These are phyloP conservation scores for Synodontis membranacea DNA, from an alignment of 2,113 vertebrate species.

Conservation along the genomic window DNA sequence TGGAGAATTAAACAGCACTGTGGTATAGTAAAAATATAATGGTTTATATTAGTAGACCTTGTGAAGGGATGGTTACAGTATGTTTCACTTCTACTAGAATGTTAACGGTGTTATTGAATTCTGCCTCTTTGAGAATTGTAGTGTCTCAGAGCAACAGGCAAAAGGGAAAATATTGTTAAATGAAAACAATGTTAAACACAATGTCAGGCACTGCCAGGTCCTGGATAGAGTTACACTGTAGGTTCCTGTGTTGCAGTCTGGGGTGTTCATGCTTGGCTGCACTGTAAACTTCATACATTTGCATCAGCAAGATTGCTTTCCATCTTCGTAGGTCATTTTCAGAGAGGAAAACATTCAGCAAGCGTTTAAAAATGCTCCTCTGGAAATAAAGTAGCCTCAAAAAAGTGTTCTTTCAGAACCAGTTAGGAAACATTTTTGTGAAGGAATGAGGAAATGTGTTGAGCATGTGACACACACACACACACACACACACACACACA, in stretches of 20 bases:
- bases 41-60: background rate
- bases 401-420: background rate
- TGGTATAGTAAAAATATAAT: background rate
- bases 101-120: background rate
- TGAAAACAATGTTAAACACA: slow-evolving; percentile 1
- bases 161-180: slow-evolving; percentile 10
- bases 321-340: slow-evolving; percentile 30
- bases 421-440: slow-evolving; percentile 23
- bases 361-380: slow-evolving; percentile 8
- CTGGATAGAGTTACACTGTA: slow-evolving; percentile 26
- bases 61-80: background rate
- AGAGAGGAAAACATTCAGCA: slow-evolving; percentile 18
- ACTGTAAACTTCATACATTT: slow-evolving; percentile 16
- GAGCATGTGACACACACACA: slow-evolving; percentile 5
- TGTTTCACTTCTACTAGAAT: background rate
- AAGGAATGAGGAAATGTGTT: background rate
- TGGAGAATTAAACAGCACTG: background rate
- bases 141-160: background rate
- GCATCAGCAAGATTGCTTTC: slow-evolving; percentile 41
- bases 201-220: background rate
- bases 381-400: slow-evolving; percentile 21
- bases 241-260: slow-evolving; percentile 28
- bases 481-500: no score
- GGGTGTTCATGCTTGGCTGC: slow-evolving; percentile 22
- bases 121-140: background rate